phyloP scores from a whole-genome alignment of 1,140 invertebrate species.

The Penaeus indicus region DNA sequence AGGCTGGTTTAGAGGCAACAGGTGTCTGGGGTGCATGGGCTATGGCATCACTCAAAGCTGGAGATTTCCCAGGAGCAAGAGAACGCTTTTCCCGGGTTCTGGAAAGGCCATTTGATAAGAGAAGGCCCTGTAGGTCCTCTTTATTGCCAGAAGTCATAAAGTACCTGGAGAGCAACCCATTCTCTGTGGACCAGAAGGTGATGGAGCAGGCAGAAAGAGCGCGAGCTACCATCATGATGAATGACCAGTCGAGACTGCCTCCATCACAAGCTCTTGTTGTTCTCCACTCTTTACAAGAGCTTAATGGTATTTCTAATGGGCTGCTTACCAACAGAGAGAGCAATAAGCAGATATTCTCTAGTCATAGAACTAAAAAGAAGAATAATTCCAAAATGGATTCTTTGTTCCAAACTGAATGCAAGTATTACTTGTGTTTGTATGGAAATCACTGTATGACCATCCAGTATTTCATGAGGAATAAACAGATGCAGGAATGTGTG shows the following conservation, averaged over 20 bases:
- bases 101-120: slow-evolving; percentile 53
- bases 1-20: slow-evolving; percentile 82
- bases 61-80: slow-evolving; percentile 80
- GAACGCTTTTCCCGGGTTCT: slow-evolving; percentile 75
- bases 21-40: slow-evolving; percentile 90
- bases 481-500: slow-evolving; percentile 48
- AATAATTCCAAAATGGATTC: slow-evolving; percentile 40
- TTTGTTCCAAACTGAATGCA: slow-evolving; percentile 47
- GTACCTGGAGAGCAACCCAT: slow-evolving; percentile 52
- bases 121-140: slow-evolving; percentile 42
- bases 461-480: slow-evolving; percentile 55
- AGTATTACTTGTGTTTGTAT: slow-evolving; percentile 54
- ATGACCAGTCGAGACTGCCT: slow-evolving; percentile 38
- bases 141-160: slow-evolving; percentile 52
- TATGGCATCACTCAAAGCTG: slow-evolving; percentile 83
- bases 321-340: slow-evolving; percentile 17
- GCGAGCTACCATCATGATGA: slow-evolving; percentile 41
- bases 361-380: slow-evolving; percentile 22
- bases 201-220: slow-evolving; percentile 48
- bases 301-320: slow-evolving; percentile 47
- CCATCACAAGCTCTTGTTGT: slow-evolving; percentile 56
- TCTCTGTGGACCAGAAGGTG: slow-evolving; percentile 41
- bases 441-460: slow-evolving; percentile 56
- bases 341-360: not conserved
- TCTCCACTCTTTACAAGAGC: slow-evolving; percentile 41